phyloP scores from a whole-genome alignment of 2,113 vertebrate species.

The Isichthys henryi region DNA sequence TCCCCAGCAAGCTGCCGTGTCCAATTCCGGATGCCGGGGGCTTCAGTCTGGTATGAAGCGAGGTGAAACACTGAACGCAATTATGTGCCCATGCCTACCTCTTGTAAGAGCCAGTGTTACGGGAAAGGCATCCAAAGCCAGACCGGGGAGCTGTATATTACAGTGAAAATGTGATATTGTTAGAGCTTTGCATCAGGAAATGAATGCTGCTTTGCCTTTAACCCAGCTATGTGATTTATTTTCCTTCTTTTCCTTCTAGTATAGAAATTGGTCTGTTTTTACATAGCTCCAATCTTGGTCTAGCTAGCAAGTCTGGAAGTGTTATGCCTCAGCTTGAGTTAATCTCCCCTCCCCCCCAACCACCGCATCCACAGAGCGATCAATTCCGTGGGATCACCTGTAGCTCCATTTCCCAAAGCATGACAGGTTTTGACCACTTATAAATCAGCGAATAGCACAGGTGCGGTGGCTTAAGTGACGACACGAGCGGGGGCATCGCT shows the following conservation, averaged over 20 bases:
- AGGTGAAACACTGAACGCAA: not conserved
- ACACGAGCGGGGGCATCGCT: not conserved
- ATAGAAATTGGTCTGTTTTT: conserved; percentile 9
- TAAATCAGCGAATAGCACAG: conserved; percentile 20
- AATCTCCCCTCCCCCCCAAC: conserved; percentile 10
- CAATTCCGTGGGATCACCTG: conserved; percentile 29
- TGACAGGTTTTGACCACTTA: conserved; percentile 17
- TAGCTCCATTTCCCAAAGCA: conserved; percentile 26
- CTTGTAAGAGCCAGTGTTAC: not conserved
- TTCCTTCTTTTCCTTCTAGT: not conserved
- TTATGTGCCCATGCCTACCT: not conserved
- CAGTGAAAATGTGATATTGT: not conserved
- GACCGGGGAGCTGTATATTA: not conserved
- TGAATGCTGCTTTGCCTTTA: not conserved
- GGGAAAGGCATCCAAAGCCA: not conserved
- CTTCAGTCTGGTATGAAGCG: not conserved
- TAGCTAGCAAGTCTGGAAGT: not conserved
- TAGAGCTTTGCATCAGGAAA: not conserved
- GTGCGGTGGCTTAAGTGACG: not conserved
- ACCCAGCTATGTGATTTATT: not conserved
- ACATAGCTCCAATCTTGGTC: not conserved
- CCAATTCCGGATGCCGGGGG: not conserved
- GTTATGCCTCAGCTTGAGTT: conserved; percentile 17
- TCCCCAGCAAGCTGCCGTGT: not conserved
- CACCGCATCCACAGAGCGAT: conserved; percentile 16